A percentile compares a stretch with the other conserved stretches of the same genome.
Evolutionary conservation across 2,888 invertebrate species (phyloP).

Genomic region (Neuroscelio doddi): DNA sequence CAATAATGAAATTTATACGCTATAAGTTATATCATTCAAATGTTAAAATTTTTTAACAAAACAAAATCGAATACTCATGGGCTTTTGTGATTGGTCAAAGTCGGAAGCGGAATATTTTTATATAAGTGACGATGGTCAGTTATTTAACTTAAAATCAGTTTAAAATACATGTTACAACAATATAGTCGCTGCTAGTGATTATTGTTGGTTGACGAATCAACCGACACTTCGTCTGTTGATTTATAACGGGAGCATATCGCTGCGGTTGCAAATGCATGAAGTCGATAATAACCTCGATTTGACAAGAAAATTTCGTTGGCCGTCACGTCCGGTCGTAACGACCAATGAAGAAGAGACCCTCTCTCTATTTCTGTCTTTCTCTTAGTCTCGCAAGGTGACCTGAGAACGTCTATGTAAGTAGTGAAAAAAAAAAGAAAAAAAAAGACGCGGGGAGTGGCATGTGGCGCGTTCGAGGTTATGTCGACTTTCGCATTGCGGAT

Average conservation of each 20-base stretch:
- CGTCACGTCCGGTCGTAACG: not conserved
- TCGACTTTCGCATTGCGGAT: slow-evolving; percentile 16
- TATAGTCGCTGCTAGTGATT: no score
- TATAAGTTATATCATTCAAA: no score
- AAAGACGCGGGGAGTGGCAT: not conserved
- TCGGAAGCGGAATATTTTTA: no score
- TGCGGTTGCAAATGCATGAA: not conserved
- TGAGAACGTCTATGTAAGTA: slow-evolving; percentile 26
- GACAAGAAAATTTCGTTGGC: slow-evolving; percentile 5
- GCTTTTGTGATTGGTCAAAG: no score
- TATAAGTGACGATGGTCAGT: no score
- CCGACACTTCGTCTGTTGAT: not conserved
- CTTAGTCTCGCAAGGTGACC: slow-evolving; percentile 31
- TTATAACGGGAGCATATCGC: no score
- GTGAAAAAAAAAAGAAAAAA: not conserved
- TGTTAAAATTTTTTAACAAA: no score
- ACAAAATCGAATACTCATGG: no score
- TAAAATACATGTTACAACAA: no score
- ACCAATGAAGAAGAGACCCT: not conserved
- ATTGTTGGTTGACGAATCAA: no score
- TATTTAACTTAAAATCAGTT: no score
- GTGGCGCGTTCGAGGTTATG: slow-evolving; percentile 21
- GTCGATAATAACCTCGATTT: slow-evolving; percentile 3
- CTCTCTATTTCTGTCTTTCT: not conserved
- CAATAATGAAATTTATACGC: no score